Conservation (phyloP, 37 sponge, comb jelly and placozoan genomes). For the Halisarca cf. caerulea region DNA sequence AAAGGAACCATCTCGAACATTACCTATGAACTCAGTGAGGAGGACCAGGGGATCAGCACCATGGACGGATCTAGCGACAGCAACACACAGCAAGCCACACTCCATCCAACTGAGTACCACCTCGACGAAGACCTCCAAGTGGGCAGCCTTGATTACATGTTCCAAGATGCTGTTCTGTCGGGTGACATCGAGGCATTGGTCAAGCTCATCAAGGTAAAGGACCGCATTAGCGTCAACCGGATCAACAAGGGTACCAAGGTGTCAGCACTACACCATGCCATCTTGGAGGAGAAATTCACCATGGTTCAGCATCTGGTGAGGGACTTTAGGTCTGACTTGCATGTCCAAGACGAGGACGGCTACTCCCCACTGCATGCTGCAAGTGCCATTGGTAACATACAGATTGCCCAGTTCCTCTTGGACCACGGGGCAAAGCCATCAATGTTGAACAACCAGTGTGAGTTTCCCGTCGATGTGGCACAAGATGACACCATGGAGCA, state of each 20-base stretch:
- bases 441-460: conserved; percentile 69
- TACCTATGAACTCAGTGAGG: conserved; percentile 7
- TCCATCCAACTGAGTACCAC: conserved; percentile 44
- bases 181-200: conserved; percentile 61
- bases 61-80: conserved; percentile 85
- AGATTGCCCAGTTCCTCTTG: conserved; percentile 83
- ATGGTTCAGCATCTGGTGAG: conserved; percentile 73
- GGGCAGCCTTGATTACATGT: conserved; percentile 64
- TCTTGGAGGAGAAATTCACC: conserved; percentile 84
- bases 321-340: conserved; percentile 66
- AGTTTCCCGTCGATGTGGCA: conserved; percentile 85
- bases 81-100: conserved; percentile 26
- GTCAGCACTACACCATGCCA: conserved; percentile 78
- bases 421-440: conserved; percentile 86
- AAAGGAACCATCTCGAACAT: background rate
- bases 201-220: conserved; percentile 58
- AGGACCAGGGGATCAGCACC: conserved; percentile 79
- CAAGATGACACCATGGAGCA: conserved; percentile 71
- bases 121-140: conserved; percentile 70
- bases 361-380: conserved; percentile 90
- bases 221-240: conserved; percentile 69
- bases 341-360: conserved; percentile 72
- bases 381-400: conserved; percentile 82
- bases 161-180: conserved; percentile 79
- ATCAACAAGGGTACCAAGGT: conserved; percentile 70